phyloP scores from a whole-genome alignment of 2,113 vertebrate species.

The Lophotis ruficrista region DNA sequence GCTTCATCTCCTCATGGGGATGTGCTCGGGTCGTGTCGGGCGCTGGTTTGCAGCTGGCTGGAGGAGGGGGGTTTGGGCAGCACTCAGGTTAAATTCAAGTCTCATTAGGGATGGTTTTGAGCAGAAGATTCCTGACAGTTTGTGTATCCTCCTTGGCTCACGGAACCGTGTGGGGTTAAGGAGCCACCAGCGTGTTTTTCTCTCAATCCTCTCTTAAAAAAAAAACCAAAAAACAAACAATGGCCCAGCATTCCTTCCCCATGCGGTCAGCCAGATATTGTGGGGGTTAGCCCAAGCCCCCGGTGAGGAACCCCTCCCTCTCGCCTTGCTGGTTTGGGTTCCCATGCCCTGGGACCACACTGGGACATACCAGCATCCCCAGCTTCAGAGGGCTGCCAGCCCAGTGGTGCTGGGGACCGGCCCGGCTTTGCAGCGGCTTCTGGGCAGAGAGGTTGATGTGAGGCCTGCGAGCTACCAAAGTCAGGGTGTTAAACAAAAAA shows the following conservation, averaged over 20 bases:
- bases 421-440: background rate
- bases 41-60: background rate
- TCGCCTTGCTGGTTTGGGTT: background rate
- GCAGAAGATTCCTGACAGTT: conserved; percentile 31
- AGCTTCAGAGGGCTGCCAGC: background rate
- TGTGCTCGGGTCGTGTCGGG: background rate
- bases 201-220: background rate
- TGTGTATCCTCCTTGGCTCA: background rate
- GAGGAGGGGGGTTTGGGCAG: background rate
- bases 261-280: background rate
- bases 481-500: background rate
- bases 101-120: background rate
- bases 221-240: conserved; percentile 16
- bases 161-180: background rate
- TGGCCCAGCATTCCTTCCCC: background rate
- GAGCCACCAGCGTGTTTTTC: background rate
- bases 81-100: background rate
- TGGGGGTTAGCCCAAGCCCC: conserved; percentile 7
- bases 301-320: background rate
- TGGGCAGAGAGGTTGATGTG: background rate
- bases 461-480: background rate
- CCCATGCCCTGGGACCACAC: background rate
- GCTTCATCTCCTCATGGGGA: background rate
- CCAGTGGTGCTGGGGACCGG: background rate
- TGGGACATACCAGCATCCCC: background rate